Evolutionary conservation across 2,888 invertebrate species (phyloP).

Genomic region (Pecten maximus): DNA sequence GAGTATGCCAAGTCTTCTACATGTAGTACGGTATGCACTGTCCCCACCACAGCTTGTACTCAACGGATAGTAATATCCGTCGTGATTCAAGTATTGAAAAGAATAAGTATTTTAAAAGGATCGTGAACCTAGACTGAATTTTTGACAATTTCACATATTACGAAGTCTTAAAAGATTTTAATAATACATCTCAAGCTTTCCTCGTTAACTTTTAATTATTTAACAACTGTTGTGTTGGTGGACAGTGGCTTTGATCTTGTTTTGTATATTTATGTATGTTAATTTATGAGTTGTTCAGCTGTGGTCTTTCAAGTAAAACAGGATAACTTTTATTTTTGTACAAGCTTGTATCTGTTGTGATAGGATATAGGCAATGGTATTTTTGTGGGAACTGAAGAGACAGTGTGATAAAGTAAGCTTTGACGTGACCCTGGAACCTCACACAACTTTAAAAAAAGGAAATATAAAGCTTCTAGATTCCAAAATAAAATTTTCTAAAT

Average conservation of each 20-base stretch:
- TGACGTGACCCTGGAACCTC: too few species aligned
- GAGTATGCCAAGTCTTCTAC: neutral
- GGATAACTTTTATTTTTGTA: conserved; percentile 24
- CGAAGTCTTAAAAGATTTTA: neutral
- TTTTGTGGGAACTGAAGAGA: neutral
- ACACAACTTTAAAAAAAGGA: too few species aligned
- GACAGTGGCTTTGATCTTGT: neutral
- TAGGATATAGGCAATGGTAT: neutral
- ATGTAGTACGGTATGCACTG: neutral
- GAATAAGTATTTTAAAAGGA: too few species aligned
- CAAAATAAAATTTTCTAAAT: too few species aligned
- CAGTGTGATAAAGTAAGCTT: too few species aligned
- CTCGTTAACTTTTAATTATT: neutral
- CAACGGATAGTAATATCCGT: neutral
- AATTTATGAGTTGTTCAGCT: neutral
- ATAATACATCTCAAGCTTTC: neutral
- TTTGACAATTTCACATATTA: neutral
- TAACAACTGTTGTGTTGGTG: neutral
- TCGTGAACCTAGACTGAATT: too few species aligned
- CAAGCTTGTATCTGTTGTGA: neutral
- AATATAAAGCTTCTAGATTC: too few species aligned
- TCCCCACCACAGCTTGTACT: neutral
- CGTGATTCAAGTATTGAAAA: too few species aligned
- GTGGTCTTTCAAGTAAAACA: conserved; percentile 13
- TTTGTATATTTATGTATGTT: conserved; percentile 19